Percentiles rank a stretch among this genome's conserved stretches.
phyloP scores from a whole-genome alignment of 2,113 vertebrate genomes.

The Cyanoderma ruficeps region DNA sequence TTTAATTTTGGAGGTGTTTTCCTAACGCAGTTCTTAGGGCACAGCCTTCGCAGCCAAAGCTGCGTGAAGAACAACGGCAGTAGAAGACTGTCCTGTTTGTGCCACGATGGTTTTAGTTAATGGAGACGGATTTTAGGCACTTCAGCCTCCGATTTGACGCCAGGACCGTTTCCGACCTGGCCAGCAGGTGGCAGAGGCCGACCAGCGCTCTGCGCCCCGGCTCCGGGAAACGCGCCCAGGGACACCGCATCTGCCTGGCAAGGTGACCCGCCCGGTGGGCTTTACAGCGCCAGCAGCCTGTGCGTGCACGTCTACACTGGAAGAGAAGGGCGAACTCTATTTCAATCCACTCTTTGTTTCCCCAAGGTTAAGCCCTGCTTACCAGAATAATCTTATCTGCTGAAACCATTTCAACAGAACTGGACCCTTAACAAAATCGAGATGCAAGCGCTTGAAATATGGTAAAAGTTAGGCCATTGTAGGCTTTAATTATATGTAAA shows the following conservation, averaged over 20 bases:
- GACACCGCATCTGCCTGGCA: accelerated
- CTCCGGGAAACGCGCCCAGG: not conserved
- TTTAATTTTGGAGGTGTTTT: not conserved
- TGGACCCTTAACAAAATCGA: not conserved
- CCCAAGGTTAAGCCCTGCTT: conserved; percentile 53
- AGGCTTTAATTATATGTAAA: not conserved
- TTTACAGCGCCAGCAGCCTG: not conserved
- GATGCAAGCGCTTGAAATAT: not conserved
- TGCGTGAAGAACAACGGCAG: not conserved
- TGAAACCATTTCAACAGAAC: not conserved
- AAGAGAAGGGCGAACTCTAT: not conserved
- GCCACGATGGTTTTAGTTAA: not conserved
- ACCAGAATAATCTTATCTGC: conserved; percentile 56
- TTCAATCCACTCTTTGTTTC: conserved; percentile 47
- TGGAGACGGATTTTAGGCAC: accelerated
- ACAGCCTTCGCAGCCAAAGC: not conserved
- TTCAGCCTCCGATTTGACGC: not conserved
- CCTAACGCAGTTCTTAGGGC: not conserved
- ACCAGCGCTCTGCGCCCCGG: not conserved
- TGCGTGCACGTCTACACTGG: not conserved
- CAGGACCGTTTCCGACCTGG: not conserved
- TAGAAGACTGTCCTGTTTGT: not conserved
- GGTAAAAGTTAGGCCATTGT: not conserved
- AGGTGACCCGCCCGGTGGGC: not conserved
- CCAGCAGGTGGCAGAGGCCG: conserved; percentile 52